These are phyloP conservation scores for Hydra vulgaris DNA, from an alignment of 30 jellyfish, hydroid and myxozoan genomes.

Conservation along the genomic window DNA sequence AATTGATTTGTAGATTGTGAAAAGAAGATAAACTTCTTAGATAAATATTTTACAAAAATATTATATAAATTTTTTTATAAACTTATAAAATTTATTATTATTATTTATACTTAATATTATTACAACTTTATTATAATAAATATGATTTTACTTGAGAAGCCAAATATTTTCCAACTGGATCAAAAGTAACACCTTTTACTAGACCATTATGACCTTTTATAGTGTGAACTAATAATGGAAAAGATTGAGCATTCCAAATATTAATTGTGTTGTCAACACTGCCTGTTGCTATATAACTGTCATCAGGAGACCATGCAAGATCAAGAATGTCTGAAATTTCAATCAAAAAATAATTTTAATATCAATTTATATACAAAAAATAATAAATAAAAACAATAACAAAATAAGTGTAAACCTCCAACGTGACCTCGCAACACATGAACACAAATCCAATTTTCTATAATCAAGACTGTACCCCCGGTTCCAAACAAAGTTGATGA, in stretches of 20 bases:
- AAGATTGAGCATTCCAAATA: slow-evolving; percentile 83
- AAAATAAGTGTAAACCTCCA: too few relatives aligned
- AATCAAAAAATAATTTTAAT: not conserved
- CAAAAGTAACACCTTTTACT: slow-evolving; percentile 99
- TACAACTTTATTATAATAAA: not conserved
- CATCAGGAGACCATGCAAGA: slow-evolving; percentile 98
- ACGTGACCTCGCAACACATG: slow-evolving; percentile 79
- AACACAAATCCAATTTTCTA: slow-evolving; percentile 74
- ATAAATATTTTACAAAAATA: too few relatives aligned
- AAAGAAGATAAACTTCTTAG: too few relatives aligned
- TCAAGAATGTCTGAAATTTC: slow-evolving; percentile 64
- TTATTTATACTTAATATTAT: too few relatives aligned
- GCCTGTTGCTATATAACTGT: slow-evolving; percentile 84
- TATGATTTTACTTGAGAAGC: slow-evolving; percentile 80
- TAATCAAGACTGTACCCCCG: slow-evolving; percentile 73
- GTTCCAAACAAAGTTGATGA: slow-evolving; percentile 90
- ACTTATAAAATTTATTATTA: too few relatives aligned
- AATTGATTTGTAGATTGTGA: too few relatives aligned
- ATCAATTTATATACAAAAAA: not conserved
- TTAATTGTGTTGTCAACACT: slow-evolving; percentile 76
- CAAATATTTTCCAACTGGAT: slow-evolving; percentile 95
- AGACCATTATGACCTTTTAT: slow-evolving; percentile 74
- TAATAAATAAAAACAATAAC: not conserved
- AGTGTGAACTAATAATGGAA: slow-evolving; percentile 56
- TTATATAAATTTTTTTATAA: too few relatives aligned